Conservation (phyloP, 2,888 invertebrate species). For the Cantharis rufa region DNA sequence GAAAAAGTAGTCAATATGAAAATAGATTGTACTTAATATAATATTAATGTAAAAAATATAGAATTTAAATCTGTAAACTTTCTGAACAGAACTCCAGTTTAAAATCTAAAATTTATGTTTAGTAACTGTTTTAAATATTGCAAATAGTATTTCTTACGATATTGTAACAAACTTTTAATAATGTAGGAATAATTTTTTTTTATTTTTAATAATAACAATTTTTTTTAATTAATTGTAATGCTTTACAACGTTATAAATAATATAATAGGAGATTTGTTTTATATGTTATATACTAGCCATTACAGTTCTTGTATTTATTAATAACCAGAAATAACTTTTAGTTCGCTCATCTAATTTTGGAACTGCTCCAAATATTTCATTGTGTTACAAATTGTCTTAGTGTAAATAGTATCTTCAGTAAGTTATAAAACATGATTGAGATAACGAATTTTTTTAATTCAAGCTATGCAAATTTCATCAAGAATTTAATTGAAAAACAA, state of each 20-base stretch:
- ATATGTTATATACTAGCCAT: not conserved
- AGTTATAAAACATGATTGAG: not conserved
- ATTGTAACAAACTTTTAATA: no score
- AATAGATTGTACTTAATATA: no score
- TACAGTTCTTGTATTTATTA: not conserved
- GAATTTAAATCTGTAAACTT: no score
- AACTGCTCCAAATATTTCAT: not conserved
- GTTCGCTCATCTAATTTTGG: not conserved
- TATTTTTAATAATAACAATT: no score
- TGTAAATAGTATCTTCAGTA: not conserved
- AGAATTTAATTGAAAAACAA: not conserved
- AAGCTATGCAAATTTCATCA: not conserved
- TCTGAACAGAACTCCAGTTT: no score
- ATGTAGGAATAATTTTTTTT: no score
- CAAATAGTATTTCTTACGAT: no score
- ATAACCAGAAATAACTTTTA: not conserved
- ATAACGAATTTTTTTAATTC: slow-evolving; percentile 14
- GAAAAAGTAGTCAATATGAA: no score
- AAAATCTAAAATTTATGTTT: no score
- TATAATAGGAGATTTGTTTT: not conserved
- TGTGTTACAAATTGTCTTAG: not conserved
- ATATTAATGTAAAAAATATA: no score
- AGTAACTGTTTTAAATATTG: no score
- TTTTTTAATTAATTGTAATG: no score
- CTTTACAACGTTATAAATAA: not conserved